Evolutionary conservation across 2,113 vertebrate species (phyloP).

Genomic region (Corvus moneduloides): DNA sequence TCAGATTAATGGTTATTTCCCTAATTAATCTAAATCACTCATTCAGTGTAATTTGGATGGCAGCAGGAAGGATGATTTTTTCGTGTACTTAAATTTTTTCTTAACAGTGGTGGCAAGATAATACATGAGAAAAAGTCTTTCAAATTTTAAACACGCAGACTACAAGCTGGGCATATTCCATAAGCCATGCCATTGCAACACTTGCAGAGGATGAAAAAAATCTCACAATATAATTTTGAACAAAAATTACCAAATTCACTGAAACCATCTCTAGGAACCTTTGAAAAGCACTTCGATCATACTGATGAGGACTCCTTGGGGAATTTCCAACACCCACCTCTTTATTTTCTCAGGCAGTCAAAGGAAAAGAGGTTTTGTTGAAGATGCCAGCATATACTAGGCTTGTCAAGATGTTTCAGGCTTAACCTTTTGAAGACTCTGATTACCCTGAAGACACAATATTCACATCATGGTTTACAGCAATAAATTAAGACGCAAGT

Average conservation of each 20-base stretch:
- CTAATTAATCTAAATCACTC: not conserved
- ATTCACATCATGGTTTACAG: not conserved
- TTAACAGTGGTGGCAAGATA: not conserved
- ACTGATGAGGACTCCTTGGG: conserved; percentile 5
- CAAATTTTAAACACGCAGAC: not conserved
- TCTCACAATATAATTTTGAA: not conserved
- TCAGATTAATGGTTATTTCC: not conserved
- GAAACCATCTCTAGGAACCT: not conserved
- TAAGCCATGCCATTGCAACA: not conserved
- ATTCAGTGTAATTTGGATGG: not conserved
- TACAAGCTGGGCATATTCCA: not conserved
- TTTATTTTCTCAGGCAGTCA: conserved; percentile 40
- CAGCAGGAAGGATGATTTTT: not conserved
- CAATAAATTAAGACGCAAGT: not conserved
- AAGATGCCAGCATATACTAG: not conserved
- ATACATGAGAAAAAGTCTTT: not conserved
- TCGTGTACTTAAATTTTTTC: not conserved
- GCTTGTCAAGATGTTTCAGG: not conserved
- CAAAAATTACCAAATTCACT: not conserved
- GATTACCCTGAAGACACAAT: not conserved
- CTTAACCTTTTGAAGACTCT: conserved; percentile 5
- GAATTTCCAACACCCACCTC: conserved; percentile 51
- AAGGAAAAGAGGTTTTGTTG: conserved; percentile 39
- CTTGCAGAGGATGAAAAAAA: not conserved
- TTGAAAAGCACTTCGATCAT: not conserved